Evolutionary conservation across 2,888 invertebrate species (phyloP).

Genomic region (Xestia sexstrigata): DNA sequence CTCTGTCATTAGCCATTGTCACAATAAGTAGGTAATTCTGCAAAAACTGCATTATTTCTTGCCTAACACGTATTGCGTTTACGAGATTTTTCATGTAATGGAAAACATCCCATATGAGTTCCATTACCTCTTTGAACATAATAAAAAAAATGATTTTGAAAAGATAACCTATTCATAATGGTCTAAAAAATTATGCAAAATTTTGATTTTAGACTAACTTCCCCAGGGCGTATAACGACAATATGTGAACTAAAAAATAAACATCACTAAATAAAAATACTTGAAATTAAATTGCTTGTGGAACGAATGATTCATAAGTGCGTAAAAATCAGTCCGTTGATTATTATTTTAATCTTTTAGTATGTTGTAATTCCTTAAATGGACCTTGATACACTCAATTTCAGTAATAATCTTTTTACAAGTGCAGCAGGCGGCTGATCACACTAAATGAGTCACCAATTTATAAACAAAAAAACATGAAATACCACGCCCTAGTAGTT

Average conservation of each 20-base stretch:
- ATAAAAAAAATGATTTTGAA: not conserved
- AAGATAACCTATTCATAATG: not conserved
- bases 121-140: too few relatives aligned
- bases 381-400: constrained; percentile 1
- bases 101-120: too few relatives aligned
- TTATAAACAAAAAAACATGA: not conserved
- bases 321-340: not conserved
- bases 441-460: constrained; percentile 6
- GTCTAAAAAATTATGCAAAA: too few relatives aligned
- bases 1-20: not conserved
- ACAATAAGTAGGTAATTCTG: not conserved
- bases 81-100: not conserved
- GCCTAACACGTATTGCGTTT: not conserved
- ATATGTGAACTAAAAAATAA: too few relatives aligned
- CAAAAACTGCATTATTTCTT: constrained; percentile 11
- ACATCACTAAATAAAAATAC: too few relatives aligned
- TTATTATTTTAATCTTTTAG: constrained; percentile 16
- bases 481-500: not conserved
- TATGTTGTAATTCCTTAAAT: constrained; percentile 19
- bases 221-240: too few relatives aligned
- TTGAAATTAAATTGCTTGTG: not conserved
- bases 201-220: too few relatives aligned
- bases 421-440: constrained; percentile 11
- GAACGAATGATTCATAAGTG: not conserved
- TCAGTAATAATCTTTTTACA: not conserved